Evolutionary conservation across 2,797 vertebrate species (phyloP), one percentile per base, ranked within the genome.

Genomic region (Amblyraja radiata): DNA sequence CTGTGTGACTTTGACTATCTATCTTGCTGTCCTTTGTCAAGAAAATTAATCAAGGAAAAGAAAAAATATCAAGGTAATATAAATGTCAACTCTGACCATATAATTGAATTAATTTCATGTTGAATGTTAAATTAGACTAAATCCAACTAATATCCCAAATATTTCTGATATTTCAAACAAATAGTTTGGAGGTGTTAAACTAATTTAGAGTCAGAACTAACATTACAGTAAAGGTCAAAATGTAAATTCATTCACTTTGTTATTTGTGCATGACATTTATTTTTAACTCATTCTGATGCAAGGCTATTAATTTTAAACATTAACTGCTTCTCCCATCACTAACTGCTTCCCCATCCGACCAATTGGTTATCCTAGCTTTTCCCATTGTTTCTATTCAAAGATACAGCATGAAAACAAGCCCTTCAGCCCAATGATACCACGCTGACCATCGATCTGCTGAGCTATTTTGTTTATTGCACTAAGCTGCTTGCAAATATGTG

Each of bases 121-220:
- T 65, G 63, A n/a, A 88, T 8, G 65, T 65, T 88, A 88, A 39
- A 88, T 88, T 65, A 13, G 32, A 88, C 61, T 88, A 32, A 88
- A n/a, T 61, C 7, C 58, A 88, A 61, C 54, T 83, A 83, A 83
- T 83, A 23, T 65, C 58, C 63, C 32, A 65, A n/a, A 65, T 88
- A 65, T 88, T 88, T 65, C 58, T 16, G 28, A 88, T 32, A 32
- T 65, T 32, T 32, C 63, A 32, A 88, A 65, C 61, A 2, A 88
- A 63, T 32, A 32, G 6, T 5, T 88, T 88, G 7, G 13, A 32
- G 7, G 61, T 61, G 58, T 86, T 86, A 63, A 63, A 86, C 23
- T n/a, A 86, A 86, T 32, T 73, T 32, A 78, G 7, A 78, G 7
- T 88, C 14, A 65, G 61, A 65, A 88, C 28, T 36, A n/a, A 23